A percentile compares a stretch with the other conserved stretches of the same genome.
These are phyloP conservation scores for Prionailurus bengalensis DNA, from an alignment of 2,113 vertebrate genomes.

Conservation along the genomic window DNA sequence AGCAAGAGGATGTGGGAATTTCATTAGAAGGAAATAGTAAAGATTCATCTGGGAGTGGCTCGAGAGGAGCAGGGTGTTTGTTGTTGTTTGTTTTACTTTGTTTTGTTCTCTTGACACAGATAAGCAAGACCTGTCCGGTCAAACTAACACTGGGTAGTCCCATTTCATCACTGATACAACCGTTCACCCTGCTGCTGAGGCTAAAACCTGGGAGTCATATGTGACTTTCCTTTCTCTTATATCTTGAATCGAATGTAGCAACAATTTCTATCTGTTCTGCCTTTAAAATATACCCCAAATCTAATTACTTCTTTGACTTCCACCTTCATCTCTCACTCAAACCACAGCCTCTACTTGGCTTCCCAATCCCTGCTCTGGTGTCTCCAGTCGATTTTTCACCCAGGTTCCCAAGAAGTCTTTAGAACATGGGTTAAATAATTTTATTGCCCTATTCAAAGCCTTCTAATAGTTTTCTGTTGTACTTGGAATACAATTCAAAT, in stretches of 20 bases:
- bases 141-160: background rate
- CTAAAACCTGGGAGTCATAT: background rate
- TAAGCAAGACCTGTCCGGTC: background rate
- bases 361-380: background rate
- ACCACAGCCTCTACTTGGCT: background rate
- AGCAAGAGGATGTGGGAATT: background rate
- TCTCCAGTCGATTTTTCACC: background rate
- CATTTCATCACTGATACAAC: background rate
- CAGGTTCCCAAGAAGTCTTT: background rate
- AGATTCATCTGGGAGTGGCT: background rate
- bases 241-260: background rate
- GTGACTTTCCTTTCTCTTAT: conserved; percentile 9
- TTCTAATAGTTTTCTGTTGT: background rate
- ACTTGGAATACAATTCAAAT: background rate
- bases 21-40: background rate
- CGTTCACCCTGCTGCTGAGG: background rate
- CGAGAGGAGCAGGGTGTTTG: background rate
- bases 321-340: background rate
- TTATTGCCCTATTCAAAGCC: background rate
- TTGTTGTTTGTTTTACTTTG: background rate
- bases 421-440: background rate
- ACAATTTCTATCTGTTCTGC: background rate
- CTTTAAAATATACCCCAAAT: background rate
- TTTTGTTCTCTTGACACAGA: background rate
- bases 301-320: background rate